phyloP scores from a whole-genome alignment of 2,113 vertebrate genomes.

The Clupea harengus region DNA sequence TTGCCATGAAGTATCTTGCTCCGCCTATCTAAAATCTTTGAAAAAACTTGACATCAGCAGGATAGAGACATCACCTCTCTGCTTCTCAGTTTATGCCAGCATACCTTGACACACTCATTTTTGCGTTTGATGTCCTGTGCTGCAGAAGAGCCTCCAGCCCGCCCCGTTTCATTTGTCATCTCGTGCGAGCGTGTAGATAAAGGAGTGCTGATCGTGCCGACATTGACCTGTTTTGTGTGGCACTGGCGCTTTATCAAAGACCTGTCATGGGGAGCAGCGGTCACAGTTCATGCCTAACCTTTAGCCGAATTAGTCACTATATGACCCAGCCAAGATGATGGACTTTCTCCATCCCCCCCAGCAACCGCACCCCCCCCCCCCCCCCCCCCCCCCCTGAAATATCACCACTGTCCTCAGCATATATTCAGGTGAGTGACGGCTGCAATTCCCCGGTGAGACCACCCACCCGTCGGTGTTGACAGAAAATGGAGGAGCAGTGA shows the following conservation, averaged over 20 bases:
- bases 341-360: slow-evolving; percentile 43
- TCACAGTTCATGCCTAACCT: slow-evolving; percentile 54
- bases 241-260: slow-evolving; percentile 50
- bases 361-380: background rate
- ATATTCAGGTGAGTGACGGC: slow-evolving; percentile 67
- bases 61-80: background rate
- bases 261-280: slow-evolving; percentile 48
- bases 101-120: background rate
- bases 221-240: slow-evolving; percentile 41
- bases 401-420: slow-evolving; percentile 59
- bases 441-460: slow-evolving; percentile 54
- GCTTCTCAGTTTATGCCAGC: background rate
- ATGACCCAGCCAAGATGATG: slow-evolving; percentile 65
- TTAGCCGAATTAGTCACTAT: slow-evolving; percentile 59
- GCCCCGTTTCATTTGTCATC: slow-evolving; percentile 31
- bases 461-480: slow-evolving; percentile 46
- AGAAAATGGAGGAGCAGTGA: slow-evolving; percentile 56
- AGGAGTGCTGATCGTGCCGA: slow-evolving; percentile 36
- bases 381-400: slow-evolving; percentile 52
- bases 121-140: slow-evolving; percentile 19
- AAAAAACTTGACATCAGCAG: background rate
- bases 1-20: too few species aligned
- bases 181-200: slow-evolving; percentile 36
- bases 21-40: too few species aligned
- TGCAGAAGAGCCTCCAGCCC: slow-evolving; percentile 28